Evolutionary conservation across 2,113 vertebrate genomes (phyloP).

Genomic region (Seriola rivoliana): DNA sequence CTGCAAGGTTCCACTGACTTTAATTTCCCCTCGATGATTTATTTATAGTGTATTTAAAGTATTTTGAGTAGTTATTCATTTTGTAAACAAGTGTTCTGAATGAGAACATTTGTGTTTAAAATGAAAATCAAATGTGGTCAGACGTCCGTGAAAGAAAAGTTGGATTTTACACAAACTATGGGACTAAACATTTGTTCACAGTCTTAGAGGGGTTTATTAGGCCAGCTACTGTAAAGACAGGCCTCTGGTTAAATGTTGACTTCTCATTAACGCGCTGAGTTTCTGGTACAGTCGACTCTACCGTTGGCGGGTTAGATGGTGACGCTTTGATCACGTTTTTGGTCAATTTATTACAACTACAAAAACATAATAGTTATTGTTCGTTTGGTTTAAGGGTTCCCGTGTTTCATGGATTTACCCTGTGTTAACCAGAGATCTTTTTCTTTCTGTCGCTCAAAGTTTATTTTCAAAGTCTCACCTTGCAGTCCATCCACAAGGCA

Average conservation of each 20-base stretch:
- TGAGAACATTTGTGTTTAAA: conserved; percentile 1
- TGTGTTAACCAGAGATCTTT: conserved; percentile 66
- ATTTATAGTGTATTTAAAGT: conserved; percentile 2
- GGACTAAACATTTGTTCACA: conserved; percentile 48
- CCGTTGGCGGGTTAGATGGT: background rate
- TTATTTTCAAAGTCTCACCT: conserved; percentile 86
- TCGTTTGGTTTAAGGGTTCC: conserved; percentile 58
- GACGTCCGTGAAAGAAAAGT: conserved; percentile 10
- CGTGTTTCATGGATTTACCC: conserved; percentile 51
- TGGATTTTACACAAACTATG: conserved; percentile 39
- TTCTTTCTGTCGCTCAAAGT: conserved; percentile 68
- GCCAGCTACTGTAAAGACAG: background rate
- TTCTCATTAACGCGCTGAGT: conserved; percentile 12
- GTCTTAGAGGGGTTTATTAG: conserved; percentile 14
- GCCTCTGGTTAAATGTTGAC: background rate
- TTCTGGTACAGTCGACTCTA: background rate
- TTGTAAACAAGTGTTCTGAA: conserved; percentile 3
- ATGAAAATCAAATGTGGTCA: conserved; percentile 19
- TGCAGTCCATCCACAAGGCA: conserved; percentile 82
- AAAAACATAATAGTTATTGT: conserved; percentile 54
- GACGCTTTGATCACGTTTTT: conserved; percentile 27
- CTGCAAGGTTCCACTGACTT: background rate
- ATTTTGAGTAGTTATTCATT: conserved; percentile 27
- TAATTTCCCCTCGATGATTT: conserved; percentile 4
- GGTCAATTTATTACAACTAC: conserved; percentile 13